Evolutionary conservation across 2,113 vertebrate species (phyloP).

Genomic region (Coptodon rendalli): DNA sequence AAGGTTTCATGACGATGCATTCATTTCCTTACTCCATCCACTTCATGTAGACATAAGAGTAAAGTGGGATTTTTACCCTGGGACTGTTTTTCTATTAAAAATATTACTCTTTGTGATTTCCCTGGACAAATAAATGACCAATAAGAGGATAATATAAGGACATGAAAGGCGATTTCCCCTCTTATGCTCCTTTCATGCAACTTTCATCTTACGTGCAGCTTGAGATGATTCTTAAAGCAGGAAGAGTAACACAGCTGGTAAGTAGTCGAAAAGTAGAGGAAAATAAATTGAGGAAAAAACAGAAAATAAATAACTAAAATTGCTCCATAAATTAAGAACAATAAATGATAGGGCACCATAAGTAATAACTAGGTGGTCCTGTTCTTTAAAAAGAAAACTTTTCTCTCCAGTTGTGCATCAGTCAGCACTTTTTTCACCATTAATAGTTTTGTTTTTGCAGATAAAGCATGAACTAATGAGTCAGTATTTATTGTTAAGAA

Average conservation of each 20-base stretch:
- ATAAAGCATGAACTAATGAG: neutral
- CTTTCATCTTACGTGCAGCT: neutral
- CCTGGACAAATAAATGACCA: neutral
- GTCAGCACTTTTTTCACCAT: neutral
- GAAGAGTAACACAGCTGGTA: neutral
- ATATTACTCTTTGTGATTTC: neutral
- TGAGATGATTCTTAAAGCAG: too few relatives aligned
- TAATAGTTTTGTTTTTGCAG: neutral
- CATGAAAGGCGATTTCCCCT: neutral
- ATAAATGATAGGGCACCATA: neutral
- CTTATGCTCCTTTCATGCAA: neutral
- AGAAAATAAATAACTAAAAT: neutral
- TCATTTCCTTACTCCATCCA: neutral
- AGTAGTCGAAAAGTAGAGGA: neutral
- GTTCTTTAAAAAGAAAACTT: neutral
- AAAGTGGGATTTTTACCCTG: neutral
- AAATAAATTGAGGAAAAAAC: neutral
- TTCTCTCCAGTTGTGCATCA: neutral
- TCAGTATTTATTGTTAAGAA: neutral
- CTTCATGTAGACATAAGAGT: neutral
- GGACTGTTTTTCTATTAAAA: conserved; percentile 4
- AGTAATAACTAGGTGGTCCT: neutral
- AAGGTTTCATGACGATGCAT: neutral
- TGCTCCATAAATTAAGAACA: neutral
- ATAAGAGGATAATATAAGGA: neutral